Evolutionary conservation across 2,888 invertebrate species (phyloP).

Genomic region (Archips xylosteana): DNA sequence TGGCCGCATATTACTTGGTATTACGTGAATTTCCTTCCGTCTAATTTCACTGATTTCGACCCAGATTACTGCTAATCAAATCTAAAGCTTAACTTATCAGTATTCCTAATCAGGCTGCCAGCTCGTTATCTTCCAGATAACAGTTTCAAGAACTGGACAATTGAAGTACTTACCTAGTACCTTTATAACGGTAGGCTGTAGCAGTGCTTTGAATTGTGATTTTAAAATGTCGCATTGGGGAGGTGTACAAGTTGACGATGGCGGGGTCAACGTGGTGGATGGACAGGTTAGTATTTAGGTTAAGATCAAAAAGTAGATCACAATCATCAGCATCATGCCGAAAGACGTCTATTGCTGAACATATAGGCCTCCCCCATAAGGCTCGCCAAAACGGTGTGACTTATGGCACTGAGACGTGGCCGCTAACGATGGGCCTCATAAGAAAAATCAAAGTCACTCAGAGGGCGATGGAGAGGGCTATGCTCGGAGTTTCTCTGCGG

Average conservation of each 20-base stretch:
- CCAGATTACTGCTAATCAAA: background rate
- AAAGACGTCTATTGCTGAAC: too few relatives aligned
- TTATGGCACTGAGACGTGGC: too few relatives aligned
- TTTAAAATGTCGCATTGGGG: constrained; percentile 19
- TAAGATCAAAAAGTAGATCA: too few relatives aligned
- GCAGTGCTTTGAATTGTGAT: background rate
- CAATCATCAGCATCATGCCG: too few relatives aligned
- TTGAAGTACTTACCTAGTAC: background rate
- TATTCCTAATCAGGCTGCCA: background rate
- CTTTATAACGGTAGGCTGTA: background rate
- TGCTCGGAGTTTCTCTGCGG: too few relatives aligned
- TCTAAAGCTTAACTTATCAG: background rate
- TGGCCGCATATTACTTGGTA: too few relatives aligned
- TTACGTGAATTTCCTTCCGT: background rate
- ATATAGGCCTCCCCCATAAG: too few relatives aligned
- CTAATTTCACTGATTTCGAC: background rate
- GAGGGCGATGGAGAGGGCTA: too few relatives aligned
- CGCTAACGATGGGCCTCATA: too few relatives aligned
- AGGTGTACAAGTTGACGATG: background rate
- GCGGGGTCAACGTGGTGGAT: constrained; percentile 43
- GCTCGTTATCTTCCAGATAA: background rate
- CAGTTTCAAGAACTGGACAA: constrained; percentile 1
- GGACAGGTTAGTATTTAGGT: constrained; percentile 21
- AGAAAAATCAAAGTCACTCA: too few relatives aligned
- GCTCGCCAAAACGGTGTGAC: too few relatives aligned